Conservation (phyloP, 2,888 invertebrate species). For the Drosophila meridionalis region DNA sequence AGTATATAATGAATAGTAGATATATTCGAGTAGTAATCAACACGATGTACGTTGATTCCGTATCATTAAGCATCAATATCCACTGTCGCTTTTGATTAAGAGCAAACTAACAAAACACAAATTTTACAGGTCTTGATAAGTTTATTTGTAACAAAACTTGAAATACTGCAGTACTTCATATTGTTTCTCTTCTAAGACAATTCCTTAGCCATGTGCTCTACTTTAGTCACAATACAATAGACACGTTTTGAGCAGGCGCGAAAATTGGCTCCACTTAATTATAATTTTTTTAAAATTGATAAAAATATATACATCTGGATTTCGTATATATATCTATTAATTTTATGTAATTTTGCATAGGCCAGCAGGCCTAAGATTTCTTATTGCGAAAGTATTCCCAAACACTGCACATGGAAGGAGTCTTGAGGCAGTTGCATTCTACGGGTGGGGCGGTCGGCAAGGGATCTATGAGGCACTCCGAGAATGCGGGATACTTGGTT, state of each 20-base stretch:
- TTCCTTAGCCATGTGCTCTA: not conserved
- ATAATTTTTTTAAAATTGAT: not conserved
- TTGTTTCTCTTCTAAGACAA: not conserved
- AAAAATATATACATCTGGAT: not conserved
- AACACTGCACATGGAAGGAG: conserved; percentile 61
- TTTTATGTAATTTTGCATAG: not conserved
- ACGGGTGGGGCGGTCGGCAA: conserved; percentile 42
- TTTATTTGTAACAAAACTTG: not conserved
- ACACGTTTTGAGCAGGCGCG: not conserved
- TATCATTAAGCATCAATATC: no score
- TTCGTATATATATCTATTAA: not conserved
- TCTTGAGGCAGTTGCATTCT: conserved; percentile 60
- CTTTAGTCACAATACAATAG: not conserved
- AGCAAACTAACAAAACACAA: no score
- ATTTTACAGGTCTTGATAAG: not conserved
- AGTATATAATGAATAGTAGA: no score
- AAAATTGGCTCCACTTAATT: not conserved
- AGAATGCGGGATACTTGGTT: conserved; percentile 69
- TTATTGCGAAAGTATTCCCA: conserved; percentile 66
- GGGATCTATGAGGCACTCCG: conserved; percentile 58
- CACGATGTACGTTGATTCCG: no score
- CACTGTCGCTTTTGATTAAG: no score
- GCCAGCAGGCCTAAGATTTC: conserved; percentile 48
- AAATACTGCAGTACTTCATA: not conserved
- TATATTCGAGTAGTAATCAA: no score